Conservation (phyloP, 2,113 vertebrate species). For the Hipposideros armiger region DNA sequence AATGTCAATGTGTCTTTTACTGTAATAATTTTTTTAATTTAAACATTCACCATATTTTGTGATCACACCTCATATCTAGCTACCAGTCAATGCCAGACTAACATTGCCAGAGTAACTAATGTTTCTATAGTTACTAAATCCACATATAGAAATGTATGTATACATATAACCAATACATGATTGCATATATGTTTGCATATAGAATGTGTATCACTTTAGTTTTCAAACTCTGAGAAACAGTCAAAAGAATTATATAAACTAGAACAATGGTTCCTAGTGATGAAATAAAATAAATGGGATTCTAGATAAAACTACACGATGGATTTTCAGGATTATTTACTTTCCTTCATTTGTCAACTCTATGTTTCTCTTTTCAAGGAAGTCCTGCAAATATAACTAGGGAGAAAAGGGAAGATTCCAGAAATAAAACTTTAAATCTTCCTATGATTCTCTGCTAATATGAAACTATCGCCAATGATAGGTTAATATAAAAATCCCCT, state of each 20-base stretch:
- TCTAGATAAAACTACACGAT: background rate
- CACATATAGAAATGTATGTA: background rate
- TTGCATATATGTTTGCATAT: background rate
- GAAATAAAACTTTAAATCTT: conserved; percentile 47
- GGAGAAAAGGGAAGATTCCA: background rate
- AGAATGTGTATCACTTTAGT: background rate
- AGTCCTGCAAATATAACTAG: background rate
- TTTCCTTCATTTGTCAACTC: background rate
- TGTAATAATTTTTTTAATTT: too few relatives aligned
- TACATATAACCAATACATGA: background rate
- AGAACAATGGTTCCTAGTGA: background rate
- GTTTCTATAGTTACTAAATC: conserved; percentile 60
- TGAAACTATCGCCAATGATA: background rate
- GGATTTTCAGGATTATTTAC: background rate
- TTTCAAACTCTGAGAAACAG: background rate
- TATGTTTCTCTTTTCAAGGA: conserved; percentile 14
- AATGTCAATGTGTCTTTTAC: too few relatives aligned
- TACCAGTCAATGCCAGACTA: background rate
- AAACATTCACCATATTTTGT: too few relatives aligned
- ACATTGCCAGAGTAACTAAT: fast-evolving
- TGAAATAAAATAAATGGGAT: conserved; percentile 1
- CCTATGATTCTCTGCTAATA: background rate
- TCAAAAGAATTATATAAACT: conserved; percentile 31
- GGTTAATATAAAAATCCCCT: background rate
- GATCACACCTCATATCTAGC: background rate